phyloP scores from a whole-genome alignment of 1,140 invertebrate species.

The Eulimnadia texana region DNA sequence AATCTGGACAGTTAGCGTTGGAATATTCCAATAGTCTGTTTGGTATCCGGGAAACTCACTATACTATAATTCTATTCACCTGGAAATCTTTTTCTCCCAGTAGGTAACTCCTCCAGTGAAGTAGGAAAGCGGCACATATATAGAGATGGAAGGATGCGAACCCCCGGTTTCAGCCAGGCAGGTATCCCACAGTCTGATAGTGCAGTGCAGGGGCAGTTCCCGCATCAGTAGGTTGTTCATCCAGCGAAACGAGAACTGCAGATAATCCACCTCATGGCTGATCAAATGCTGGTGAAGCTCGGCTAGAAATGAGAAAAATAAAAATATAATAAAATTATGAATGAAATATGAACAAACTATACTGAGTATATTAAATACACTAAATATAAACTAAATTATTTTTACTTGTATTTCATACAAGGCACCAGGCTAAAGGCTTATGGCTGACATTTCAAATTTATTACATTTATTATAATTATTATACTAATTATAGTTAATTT shows the following conservation, averaged over 20 bases:
- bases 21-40: too few relatives aligned
- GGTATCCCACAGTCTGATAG: slow-evolving; percentile 99
- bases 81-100: slow-evolving; percentile 91
- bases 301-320: slow-evolving; percentile 33
- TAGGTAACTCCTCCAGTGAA: slow-evolving; percentile 81
- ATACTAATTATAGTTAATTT: too few relatives aligned
- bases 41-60: too few relatives aligned
- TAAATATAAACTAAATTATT: neutral
- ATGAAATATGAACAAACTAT: slow-evolving; percentile 5
- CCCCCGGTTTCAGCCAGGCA: slow-evolving; percentile 92
- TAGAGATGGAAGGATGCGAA: slow-evolving; percentile 97
- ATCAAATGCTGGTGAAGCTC: slow-evolving; percentile 83
- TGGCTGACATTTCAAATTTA: too few relatives aligned
- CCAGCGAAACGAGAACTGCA: slow-evolving; percentile 99
- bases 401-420: too few relatives aligned
- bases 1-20: too few relatives aligned
- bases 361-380: neutral
- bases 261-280: slow-evolving; percentile 86
- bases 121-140: slow-evolving; percentile 96
- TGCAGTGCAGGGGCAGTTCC: slow-evolving; percentile 90
- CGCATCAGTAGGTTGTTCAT: slow-evolving; percentile 98
- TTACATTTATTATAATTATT: too few relatives aligned
- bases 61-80: slow-evolving; percentile 37
- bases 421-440: too few relatives aligned
- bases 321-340: neutral